Base-by-base conservation (phyloP, 2,113 vertebrate species). In the Naja naja region DNA sequence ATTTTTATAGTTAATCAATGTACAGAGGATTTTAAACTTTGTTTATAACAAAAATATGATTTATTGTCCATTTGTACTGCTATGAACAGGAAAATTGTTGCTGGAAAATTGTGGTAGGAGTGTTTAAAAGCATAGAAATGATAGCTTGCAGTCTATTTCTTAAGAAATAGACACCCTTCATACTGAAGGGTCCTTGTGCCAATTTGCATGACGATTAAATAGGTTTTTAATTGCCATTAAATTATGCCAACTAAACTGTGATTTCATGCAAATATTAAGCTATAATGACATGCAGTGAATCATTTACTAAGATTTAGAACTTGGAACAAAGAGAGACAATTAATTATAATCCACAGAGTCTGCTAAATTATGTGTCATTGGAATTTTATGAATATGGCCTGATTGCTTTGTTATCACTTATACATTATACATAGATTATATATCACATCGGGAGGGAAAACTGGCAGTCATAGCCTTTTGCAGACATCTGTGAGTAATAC, bases 211-310 rank as follows among this genome's bases (percentile, higher is more conserved):
- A 98, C 92, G 94, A 98, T 98, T 98, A 98, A 99, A 98, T 98
- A 97, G 98, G 97, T 98, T 99, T 99, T 98, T 99, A 99, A 99
- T 99, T 99, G 98, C 98, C 97, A 95, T 98, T 98, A 98, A 98
- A 99, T 99, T 98, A 98, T 98, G 97, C 98, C 97, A 96, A 98
- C 98, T 98, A 98, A 99, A 98, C 98, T 98, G 98, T 98, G 98
- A 99, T 99, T 99, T 98, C 98, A 99, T 98, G 99, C 98, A 98
- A 98, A 98, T 98, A 98, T 98, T 98, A 98, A 98, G 98, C 98
- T 97, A 94, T 98, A 99, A 99, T 98, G 98, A 98, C 98, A 98
- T 95, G 96, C 97, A 97, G 97, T 99, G 98, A 99, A 98, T 99
- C 98, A 98, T 98, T 98, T 97, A 96, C 97, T 97, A 98, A 98